phyloP scores from a whole-genome alignment of 2,797 vertebrate species.

The Pelodytes ibericus region DNA sequence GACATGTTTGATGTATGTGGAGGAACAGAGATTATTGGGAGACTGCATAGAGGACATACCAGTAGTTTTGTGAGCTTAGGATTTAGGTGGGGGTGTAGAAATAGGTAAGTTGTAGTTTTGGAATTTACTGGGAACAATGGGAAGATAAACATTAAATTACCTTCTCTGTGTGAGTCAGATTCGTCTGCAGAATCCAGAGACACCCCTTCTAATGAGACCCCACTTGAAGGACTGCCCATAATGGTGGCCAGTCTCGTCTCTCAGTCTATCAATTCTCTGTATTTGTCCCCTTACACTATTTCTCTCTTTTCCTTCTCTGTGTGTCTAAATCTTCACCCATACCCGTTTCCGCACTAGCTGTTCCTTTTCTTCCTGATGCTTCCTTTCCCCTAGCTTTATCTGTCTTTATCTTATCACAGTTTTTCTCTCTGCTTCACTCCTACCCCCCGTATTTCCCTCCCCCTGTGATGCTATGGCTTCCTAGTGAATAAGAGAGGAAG shows the following conservation, averaged over 20 bases:
- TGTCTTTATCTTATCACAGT: neutral
- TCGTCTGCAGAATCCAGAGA: conserved; percentile 27
- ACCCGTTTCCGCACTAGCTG: neutral
- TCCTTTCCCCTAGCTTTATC: neutral
- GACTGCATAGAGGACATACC: neutral
- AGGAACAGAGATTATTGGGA: neutral
- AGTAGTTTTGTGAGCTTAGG: neutral
- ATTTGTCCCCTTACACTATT: neutral
- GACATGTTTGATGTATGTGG: no score
- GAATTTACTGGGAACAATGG: neutral
- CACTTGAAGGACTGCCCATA: neutral
- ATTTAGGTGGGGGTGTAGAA: neutral
- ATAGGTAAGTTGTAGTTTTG: neutral
- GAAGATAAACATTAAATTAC: conserved; percentile 16
- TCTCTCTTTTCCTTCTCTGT: neutral
- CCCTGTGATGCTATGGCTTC: conserved; percentile 6
- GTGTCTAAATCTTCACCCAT: neutral
- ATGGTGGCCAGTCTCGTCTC: neutral
- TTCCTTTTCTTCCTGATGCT: neutral
- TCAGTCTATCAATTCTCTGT: neutral
- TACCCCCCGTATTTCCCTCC: conserved; percentile 3
- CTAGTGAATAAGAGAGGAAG: neutral
- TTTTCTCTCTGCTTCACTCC: neutral
- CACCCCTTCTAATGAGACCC: conserved; percentile 9
- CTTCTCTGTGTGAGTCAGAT: conserved; percentile 16